Conservation (phyloP, 2,113 vertebrate species). For the Mesoclemmys tuberculata region DNA sequence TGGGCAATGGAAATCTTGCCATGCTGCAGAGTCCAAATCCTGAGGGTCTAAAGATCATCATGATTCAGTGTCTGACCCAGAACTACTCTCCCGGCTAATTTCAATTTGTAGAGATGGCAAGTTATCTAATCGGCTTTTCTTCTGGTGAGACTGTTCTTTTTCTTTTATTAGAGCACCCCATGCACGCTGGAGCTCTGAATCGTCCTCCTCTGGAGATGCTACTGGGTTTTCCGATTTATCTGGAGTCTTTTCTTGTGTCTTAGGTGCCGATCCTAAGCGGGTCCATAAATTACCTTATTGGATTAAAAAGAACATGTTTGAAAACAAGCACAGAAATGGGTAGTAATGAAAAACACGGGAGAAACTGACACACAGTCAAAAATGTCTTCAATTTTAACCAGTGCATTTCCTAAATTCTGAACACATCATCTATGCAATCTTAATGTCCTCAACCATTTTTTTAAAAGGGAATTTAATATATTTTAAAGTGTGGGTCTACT, state of each 20-base stretch:
- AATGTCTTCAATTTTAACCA: not conserved
- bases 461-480: not conserved
- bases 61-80: slow-evolving; percentile 91
- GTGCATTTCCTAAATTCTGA: not conserved
- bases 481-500: not conserved
- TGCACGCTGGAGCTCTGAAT: slow-evolving; percentile 91
- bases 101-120: slow-evolving; percentile 97
- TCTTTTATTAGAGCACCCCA: slow-evolving; percentile 98
- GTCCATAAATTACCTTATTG: slow-evolving; percentile 91
- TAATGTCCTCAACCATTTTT: not conserved
- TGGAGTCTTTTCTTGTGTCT: slow-evolving; percentile 78
- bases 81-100: slow-evolving; percentile 97
- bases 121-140: slow-evolving; percentile 95
- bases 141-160: slow-evolving; percentile 91
- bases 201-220: slow-evolving; percentile 85
- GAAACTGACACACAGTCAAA: not conserved
- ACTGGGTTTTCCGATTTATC: slow-evolving; percentile 74
- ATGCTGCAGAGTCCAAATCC: slow-evolving; percentile 29
- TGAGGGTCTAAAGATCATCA: slow-evolving; percentile 77
- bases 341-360: not conserved
- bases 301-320: not conserved
- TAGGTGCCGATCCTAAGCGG: slow-evolving; percentile 87
- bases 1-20: slow-evolving; percentile 29
- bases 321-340: not conserved
- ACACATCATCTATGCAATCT: not conserved